Evolutionary conservation across 2,113 vertebrate genomes (phyloP), one percentile per base, ranked within the genome.

Genomic region (Suncus etruscus): DNA sequence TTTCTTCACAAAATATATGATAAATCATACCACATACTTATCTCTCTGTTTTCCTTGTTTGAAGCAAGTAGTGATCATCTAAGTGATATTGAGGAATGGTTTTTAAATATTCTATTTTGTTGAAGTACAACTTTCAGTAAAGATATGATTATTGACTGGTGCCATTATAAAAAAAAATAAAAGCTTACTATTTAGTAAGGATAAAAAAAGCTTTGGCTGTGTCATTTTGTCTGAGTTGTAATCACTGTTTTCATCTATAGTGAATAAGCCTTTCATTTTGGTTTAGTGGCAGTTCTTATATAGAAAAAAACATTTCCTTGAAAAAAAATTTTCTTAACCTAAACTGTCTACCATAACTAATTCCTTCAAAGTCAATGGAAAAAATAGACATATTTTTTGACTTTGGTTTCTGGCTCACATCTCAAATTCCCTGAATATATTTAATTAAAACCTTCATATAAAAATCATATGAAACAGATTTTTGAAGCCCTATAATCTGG

Each of bases 371-470:
- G 77, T 86, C 72, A 47, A 14, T 90, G 89, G 86, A 22, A 54
- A 87, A 89, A 93, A 85, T 11, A 87, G 51, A 93, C 82, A 47
- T 91, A 84, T 94, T 93, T 95, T 92, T 87, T 94, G 48, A 93
- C 74, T 95, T 94, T 81, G 92, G 90, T 92, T 94, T 93, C 83
- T 95, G 92, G 86, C 89, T 94, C 69, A 89, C 48, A 45, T 66
- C 63, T 69, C 75, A 80, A 81, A 31, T 92, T 94, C 82, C 58
- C 91, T 90, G 79, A 90, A 95, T 93, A 95, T 92, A 94, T 83
- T 91, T 96, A 94, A 96, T 96, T 96, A 94, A 96, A 95, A 91
- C 83, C 87, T 95, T 95, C 48, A 51, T 82, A 87, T 77, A 80
- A 92, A 92, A 94, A 83, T 94, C 80, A 92, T 86, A 90, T 86